Conservation (phyloP, 2,888 invertebrate species). For the Megastigmus dorsalis region DNA sequence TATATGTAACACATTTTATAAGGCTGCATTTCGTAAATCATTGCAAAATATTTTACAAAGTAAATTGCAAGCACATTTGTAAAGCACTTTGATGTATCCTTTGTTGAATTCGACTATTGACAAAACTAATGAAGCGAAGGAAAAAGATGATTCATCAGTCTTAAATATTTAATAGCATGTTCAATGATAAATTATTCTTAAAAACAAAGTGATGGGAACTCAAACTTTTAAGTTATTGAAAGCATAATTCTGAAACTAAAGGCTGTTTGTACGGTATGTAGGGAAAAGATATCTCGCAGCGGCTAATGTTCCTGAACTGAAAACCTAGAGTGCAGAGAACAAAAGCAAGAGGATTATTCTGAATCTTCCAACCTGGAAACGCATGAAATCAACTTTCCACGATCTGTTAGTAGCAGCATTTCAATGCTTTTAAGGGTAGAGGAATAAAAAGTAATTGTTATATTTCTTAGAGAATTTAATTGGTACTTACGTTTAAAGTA, state of each 20-base stretch:
- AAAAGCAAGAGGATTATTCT: constrained; percentile 58
- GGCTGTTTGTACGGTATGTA: constrained; percentile 65
- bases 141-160: no score
- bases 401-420: constrained; percentile 11
- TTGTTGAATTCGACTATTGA: not conserved
- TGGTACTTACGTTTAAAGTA: not conserved
- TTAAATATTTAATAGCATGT: not conserved
- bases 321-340: constrained; percentile 59
- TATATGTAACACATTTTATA: no score
- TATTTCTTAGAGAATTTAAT: not conserved
- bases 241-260: constrained; percentile 49
- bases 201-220: not conserved
- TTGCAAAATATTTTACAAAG: not conserved
- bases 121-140: no score
- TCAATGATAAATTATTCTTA: not conserved
- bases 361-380: constrained; percentile 45
- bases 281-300: constrained; percentile 68
- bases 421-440: constrained; percentile 34
- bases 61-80: not conserved
- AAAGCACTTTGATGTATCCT: not conserved
- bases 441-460: constrained; percentile 13
- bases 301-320: constrained; percentile 63
- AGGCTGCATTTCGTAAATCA: not conserved
- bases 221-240: not conserved
- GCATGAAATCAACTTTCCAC: constrained; percentile 41